Conservation (phyloP, 1,140 invertebrate genomes). For the Mercenaria mercenaria region DNA sequence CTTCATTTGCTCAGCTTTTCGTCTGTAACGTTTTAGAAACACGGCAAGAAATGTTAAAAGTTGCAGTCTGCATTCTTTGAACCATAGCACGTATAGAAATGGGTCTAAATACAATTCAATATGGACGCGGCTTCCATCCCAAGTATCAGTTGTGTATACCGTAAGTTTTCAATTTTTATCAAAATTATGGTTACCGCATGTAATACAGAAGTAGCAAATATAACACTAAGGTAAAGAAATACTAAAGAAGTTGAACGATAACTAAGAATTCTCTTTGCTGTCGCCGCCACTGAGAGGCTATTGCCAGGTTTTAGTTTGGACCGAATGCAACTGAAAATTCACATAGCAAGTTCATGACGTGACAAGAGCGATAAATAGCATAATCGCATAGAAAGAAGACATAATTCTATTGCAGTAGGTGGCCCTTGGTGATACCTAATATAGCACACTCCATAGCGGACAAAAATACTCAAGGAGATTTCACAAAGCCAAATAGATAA, state of each 20-base stretch:
- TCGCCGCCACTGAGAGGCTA: background rate
- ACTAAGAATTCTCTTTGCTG: background rate
- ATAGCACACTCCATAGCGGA: slow-evolving; percentile 2
- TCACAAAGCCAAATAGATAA: background rate
- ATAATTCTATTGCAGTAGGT: background rate
- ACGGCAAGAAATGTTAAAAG: background rate
- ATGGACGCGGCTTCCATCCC: background rate
- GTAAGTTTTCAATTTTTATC: background rate
- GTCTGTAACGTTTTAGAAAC: background rate
- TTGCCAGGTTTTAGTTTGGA: background rate
- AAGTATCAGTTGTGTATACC: background rate
- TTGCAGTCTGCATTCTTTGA: slow-evolving; percentile 33
- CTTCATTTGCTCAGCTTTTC: slow-evolving; percentile 14
- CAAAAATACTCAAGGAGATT: background rate
- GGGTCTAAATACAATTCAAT: slow-evolving; percentile 12
- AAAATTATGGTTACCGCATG: background rate
- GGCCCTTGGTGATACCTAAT: background rate
- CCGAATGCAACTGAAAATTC: background rate
- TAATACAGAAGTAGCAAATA: background rate
- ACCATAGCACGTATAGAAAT: slow-evolving; percentile 29
- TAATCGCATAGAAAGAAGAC: background rate
- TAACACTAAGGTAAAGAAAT: background rate
- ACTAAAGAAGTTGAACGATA: background rate
- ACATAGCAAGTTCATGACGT: background rate
- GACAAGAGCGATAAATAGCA: background rate